These are phyloP conservation scores for Falco cherrug DNA, from an alignment of 2,797 vertebrate species.

Conservation along the genomic window DNA sequence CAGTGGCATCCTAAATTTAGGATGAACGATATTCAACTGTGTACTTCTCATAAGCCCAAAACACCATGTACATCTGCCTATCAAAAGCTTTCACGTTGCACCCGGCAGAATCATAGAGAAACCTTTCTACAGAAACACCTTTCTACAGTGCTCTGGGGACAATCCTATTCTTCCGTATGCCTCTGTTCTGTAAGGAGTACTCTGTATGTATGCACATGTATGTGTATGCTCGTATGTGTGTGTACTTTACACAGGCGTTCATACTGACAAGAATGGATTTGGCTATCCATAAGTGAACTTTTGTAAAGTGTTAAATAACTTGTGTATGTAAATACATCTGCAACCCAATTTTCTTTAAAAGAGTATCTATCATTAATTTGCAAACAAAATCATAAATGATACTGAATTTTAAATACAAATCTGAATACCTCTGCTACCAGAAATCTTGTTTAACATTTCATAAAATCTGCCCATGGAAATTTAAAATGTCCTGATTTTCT, in stretches of 20 bases:
- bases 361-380: background rate
- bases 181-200: background rate
- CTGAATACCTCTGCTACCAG: background rate
- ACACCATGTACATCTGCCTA: background rate
- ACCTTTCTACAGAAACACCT: background rate
- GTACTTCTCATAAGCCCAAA: background rate
- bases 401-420: background rate
- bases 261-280: background rate
- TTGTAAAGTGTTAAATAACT: background rate
- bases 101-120: background rate
- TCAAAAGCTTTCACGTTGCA: background rate
- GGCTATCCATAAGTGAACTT: background rate
- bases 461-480: background rate
- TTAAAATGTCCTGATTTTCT: background rate
- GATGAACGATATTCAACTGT: background rate
- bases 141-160: background rate
- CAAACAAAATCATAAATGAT: background rate
- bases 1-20: background rate
- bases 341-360: background rate
- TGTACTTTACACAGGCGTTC: background rate
- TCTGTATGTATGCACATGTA: rapidly evolving
- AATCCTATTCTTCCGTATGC: background rate
- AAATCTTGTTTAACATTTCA: background rate
- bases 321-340: background rate
- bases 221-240: too few relatives aligned